Conservation (phyloP, 2,113 vertebrate species). For the Coptodon bakossiorum region DNA sequence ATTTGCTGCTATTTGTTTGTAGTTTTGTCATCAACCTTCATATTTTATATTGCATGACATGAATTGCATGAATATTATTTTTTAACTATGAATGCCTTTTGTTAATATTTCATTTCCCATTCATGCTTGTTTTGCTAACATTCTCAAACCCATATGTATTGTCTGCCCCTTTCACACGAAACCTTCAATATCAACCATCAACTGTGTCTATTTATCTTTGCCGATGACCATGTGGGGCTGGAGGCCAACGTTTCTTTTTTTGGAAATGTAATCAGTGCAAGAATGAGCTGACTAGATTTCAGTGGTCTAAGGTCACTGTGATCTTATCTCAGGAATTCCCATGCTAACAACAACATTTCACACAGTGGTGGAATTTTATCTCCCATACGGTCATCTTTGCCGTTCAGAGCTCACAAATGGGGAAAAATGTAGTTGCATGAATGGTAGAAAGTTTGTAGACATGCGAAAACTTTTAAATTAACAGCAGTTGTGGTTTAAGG, state of each 20-base stretch:
- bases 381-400: not conserved
- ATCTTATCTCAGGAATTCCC: not conserved
- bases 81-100: constrained; percentile 18
- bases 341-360: not conserved
- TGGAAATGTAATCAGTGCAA: not conserved
- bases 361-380: not conserved
- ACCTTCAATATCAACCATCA: not conserved
- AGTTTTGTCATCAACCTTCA: not conserved
- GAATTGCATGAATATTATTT: constrained; percentile 54
- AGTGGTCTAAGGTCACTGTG: not conserved
- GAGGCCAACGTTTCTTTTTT: not conserved
- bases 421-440: not conserved
- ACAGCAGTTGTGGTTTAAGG: not conserved
- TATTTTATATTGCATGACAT: constrained; percentile 46
- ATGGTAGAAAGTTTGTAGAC: not conserved
- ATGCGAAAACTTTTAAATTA: not conserved
- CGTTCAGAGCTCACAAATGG: not conserved
- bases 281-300: not conserved
- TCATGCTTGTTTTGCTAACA: constrained; percentile 68
- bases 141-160: constrained; percentile 20
- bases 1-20: constrained; percentile 22
- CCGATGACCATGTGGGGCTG: not conserved
- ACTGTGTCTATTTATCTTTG: not conserved
- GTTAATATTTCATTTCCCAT: constrained; percentile 15
- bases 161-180: constrained; percentile 20